Evolutionary conservation across 1,140 invertebrate species (phyloP), one percentile per base, ranked within the genome.

Genomic region (Wasmannia auropunctata): DNA sequence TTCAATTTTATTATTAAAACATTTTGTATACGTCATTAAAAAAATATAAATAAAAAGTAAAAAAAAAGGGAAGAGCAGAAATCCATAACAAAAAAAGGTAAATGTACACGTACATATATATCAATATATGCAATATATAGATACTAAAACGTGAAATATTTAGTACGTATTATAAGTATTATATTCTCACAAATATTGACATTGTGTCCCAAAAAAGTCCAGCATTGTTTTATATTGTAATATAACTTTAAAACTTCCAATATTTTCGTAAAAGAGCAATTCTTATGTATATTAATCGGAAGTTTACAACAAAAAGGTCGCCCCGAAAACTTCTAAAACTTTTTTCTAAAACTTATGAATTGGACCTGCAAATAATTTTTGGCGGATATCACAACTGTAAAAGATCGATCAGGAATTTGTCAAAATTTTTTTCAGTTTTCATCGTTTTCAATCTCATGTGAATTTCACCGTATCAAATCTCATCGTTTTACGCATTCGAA

Each of bases 381-480:
- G n/a, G 8, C 46, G 0, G 16, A 69, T 69, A n/a, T 69, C 19
- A 56, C 46, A 56, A 8, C 49, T 80, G 40, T 19, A 28, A 5
- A 51, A 69, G 1, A 34, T 43, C 77, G 46, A 80, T 69, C 49
- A 37, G 22, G 34, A 56, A 69, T 56, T 19, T 40, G 77, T 54
- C 58, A 69, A 80, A 80, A 28, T 25, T 80, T 80, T n/a, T 40
- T 43, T 40, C 46, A 69, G 46, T n/a, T 54, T 28, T 25, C 34
- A 28, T 69, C 22, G 7, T 31, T 40, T 54, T 25, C 43, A 69
- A 80, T 80, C 19, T 69, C 62, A 69, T 28, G 46, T 14, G 22
- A 67, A 67, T 67, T 25, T 54, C 34, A 54, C 69, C 19, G 31
- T 40, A 69, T 49, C 40, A 46, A 77, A 77, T 63, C 11, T 46